Conservation (phyloP, 2,113 vertebrate species). For the Nanorana parkeri region DNA sequence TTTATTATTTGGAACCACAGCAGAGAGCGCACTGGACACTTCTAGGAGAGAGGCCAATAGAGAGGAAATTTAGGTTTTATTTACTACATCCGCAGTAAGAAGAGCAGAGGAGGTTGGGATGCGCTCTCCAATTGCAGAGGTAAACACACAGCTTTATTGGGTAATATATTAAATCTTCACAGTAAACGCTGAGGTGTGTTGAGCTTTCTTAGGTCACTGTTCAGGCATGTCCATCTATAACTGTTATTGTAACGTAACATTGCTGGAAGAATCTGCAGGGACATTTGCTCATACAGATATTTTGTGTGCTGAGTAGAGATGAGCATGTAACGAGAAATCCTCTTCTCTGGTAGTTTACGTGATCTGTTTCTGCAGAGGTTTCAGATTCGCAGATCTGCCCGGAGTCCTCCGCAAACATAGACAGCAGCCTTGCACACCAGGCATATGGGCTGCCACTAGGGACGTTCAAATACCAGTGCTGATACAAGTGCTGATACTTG, state of each 20-base stretch:
- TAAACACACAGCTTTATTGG: slow-evolving; percentile 9
- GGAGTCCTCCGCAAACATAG: too few species aligned
- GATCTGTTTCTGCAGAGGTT: too few species aligned
- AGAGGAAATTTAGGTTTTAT: not conserved
- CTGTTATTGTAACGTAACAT: not conserved
- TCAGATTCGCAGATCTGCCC: too few species aligned
- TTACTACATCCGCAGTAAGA: not conserved
- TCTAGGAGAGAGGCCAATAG: not conserved
- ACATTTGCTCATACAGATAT: not conserved
- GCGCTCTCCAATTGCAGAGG: not conserved
- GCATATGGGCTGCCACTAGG: too few species aligned
- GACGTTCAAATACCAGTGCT: too few species aligned
- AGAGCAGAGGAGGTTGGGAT: too few species aligned
- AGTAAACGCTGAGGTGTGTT: not conserved
- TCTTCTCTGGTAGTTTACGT: too few species aligned
- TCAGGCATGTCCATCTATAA: not conserved
- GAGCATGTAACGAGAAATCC: too few species aligned
- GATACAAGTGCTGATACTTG: too few species aligned
- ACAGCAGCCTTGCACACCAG: too few species aligned
- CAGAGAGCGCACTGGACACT: not conserved
- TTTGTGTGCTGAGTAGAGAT: not conserved
- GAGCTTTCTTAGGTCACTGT: not conserved
- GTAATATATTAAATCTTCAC: slow-evolving; percentile 17
- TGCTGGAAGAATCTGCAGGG: not conserved
- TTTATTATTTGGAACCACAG: not conserved